These are phyloP conservation scores for Tolmerus cingulatus DNA, from an alignment of 2,888 invertebrate species.

Conservation along the genomic window DNA sequence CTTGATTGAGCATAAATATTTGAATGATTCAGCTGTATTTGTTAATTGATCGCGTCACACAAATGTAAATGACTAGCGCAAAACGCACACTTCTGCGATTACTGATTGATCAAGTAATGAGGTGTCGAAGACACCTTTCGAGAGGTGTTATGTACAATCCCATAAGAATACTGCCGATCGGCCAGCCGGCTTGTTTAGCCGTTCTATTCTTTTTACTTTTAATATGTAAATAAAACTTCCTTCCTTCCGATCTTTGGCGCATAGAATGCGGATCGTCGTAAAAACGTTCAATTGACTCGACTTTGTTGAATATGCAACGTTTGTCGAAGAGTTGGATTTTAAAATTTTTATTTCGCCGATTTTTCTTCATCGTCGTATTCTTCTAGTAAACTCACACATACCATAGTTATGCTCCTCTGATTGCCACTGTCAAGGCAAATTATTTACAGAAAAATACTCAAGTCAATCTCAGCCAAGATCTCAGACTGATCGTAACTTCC, in stretches of 20 bases:
- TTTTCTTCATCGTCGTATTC: not conserved
- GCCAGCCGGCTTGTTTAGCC: constrained; percentile 25
- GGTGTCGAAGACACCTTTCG: constrained; percentile 30
- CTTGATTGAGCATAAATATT: not conserved
- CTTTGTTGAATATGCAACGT: constrained; percentile 34
- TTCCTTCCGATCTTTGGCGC: constrained; percentile 48
- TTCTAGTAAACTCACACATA: not conserved
- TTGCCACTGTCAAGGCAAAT: constrained; percentile 12
- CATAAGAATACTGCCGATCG: constrained; percentile 12
- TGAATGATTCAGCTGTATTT: not conserved
- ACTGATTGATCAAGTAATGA: constrained; percentile 40
- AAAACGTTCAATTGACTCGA: constrained; percentile 31
- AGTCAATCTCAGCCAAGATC: constrained; percentile 22
- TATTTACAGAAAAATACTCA: constrained; percentile 23
- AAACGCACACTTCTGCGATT: constrained; percentile 25
- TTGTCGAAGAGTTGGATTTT: constrained; percentile 11
- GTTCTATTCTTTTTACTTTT: constrained; percentile 37
- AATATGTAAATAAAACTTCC: constrained; percentile 49
- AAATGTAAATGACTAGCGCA: not conserved
- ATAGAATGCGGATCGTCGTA: constrained; percentile 29
- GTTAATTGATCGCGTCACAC: constrained; percentile 15
- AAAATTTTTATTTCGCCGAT: constrained; percentile 6
- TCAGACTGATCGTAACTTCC: constrained; percentile 11
- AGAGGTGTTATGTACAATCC: constrained; percentile 33
- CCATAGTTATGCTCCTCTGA: not conserved